Evolutionary conservation across 2,888 invertebrate genomes (phyloP).

Genomic region (Bursaphelenchus okinawaensis): DNA sequence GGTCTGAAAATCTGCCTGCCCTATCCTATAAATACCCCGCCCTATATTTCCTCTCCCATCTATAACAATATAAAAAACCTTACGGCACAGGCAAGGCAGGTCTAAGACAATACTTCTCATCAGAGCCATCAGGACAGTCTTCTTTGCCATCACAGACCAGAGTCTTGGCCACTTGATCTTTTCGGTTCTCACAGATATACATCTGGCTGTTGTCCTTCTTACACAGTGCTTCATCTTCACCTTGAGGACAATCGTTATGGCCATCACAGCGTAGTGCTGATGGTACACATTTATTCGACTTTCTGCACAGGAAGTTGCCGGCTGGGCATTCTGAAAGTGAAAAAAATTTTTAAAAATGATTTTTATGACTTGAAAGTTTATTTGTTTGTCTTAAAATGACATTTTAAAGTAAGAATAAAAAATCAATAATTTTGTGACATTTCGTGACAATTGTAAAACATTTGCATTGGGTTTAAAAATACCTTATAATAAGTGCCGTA

Average conservation of each 20-base stretch:
- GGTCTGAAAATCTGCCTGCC: no score
- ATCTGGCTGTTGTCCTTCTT: conserved; percentile 11
- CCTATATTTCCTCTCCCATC: no score
- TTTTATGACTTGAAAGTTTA: neutral
- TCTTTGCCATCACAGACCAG: conserved; percentile 49
- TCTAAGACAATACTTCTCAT: conserved; percentile 46
- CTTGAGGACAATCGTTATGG: conserved; percentile 49
- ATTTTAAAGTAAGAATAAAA: no score
- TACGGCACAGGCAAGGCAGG: neutral
- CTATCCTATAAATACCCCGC: no score
- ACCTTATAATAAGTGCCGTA: no score
- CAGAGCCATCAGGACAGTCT: conserved; percentile 53
- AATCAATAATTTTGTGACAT: no score
- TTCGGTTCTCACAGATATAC: conserved; percentile 38
- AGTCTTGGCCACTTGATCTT: conserved; percentile 13
- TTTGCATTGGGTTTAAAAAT: no score
- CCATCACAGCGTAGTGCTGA: conserved; percentile 54
- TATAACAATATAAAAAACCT: no score
- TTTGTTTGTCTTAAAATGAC: neutral
- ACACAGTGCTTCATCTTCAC: conserved; percentile 49
- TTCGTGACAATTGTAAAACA: no score
- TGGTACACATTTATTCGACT: conserved; percentile 49
- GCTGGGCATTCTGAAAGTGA: conserved; percentile 46
- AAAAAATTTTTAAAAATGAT: no score
- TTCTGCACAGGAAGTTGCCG: conserved; percentile 50